phyloP scores from a whole-genome alignment of 2,113 vertebrate genomes.

The Chaetura pelagica region DNA sequence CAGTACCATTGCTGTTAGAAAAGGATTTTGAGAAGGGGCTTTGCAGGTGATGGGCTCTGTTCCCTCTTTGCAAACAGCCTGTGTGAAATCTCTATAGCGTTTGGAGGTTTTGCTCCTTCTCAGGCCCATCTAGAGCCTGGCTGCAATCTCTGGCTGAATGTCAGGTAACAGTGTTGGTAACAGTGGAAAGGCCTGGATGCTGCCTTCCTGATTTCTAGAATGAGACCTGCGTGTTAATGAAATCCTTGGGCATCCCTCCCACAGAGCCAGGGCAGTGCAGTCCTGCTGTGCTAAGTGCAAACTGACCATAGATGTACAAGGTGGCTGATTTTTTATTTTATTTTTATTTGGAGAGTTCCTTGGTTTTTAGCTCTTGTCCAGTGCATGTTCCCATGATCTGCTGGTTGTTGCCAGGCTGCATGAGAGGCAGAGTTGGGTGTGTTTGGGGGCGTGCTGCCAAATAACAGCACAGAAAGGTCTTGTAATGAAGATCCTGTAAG shows the following conservation, averaged over 20 bases:
- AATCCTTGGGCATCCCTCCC: neutral
- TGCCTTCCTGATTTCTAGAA: neutral
- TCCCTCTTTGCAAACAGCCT: neutral
- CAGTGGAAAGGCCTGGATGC: neutral
- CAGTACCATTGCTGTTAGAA: neutral
- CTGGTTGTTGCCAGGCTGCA: accelerated
- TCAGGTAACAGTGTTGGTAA: neutral
- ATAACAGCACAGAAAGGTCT: neutral
- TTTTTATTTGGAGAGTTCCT: neutral
- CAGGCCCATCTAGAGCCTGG: neutral
- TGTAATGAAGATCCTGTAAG: neutral
- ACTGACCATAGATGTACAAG: neutral
- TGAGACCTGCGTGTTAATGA: neutral
- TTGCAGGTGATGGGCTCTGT: neutral
- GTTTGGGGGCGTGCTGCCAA: neutral
- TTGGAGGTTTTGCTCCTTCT: neutral
- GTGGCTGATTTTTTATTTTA: neutral
- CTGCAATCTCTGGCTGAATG: neutral
- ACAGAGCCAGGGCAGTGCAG: neutral
- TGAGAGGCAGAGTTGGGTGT: neutral
- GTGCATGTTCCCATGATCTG: neutral
- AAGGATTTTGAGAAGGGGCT: neutral
- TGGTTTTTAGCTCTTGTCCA: neutral
- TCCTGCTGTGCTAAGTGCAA: neutral
- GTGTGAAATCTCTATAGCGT: neutral